Evolutionary conservation across 2,113 vertebrate species (phyloP), one percentile per base, ranked within the genome.

Genomic region (Budorcas taxicolor): DNA sequence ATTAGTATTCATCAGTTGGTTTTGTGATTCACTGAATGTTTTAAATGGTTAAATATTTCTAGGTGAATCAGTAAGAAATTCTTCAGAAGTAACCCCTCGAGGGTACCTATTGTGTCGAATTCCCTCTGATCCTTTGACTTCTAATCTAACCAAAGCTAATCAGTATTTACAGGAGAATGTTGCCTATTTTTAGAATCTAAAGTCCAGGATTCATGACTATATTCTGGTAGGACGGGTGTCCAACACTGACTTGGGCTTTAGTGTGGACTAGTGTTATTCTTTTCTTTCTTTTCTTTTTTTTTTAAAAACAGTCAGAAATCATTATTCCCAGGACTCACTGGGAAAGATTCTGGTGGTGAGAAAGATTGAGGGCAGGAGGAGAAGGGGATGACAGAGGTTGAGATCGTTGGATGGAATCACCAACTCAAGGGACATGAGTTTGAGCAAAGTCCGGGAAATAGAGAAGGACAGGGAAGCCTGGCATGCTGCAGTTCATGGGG

Each of bases 11-110:
- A 25, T 40, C 19, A 8, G 8, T 33, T 87, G 36, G 11, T 76
- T 90, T 82, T 87, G 8, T 40, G 33, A 95, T 64, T 90, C 74
- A 62, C 85, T 86, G 60, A 64, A 50, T 50, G 82, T 95, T 95
- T 94, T 67, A 91, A 64, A n/a, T 87, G 33, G 62, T 57, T 87
- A 50, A 90, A 45, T 94, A 87, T 88, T 88, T 95, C 71, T 47
- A 5, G 57, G 40, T 81, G 43, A 45, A 86, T 81, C 29, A 33
- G 2, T 50, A 52, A 93, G 78, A 81, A 47, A 36, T 45, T 78
- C 33, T 89, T 83, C 57, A 60, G 57, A 88, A 43, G 47, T 78
- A 45, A 80, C 6, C 14, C 31, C n/a, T n/a, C 60, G 6, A 86
- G 29, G 47, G 21, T 83, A 25, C 23, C 47, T 80, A 71, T 53